A percentile compares a stretch with the other conserved stretches of the same genome.
phyloP scores from a whole-genome alignment of 2,888 invertebrate genomes.

The Dynastes tityus region DNA sequence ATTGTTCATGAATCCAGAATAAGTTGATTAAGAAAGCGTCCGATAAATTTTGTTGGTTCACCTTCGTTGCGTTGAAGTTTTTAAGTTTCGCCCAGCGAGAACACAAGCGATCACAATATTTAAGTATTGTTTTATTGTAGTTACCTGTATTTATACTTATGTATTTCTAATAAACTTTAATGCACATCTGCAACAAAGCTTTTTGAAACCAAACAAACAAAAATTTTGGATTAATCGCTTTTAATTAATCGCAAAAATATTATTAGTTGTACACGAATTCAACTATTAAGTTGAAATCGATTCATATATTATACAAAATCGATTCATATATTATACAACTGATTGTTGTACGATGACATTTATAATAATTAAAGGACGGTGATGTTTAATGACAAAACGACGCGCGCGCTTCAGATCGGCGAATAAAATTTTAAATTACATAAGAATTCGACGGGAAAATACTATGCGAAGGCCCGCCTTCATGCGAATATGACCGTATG shows the following conservation, averaged over 20 bases:
- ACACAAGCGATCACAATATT: too few relatives aligned
- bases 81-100: too few relatives aligned
- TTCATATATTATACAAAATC: not conserved
- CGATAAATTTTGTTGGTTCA: too few relatives aligned
- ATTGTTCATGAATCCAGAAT: too few relatives aligned
- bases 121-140: too few relatives aligned
- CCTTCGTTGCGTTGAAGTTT: too few relatives aligned
- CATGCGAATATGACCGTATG: conserved; percentile 52
- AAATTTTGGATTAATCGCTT: not conserved
- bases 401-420: conserved; percentile 1
- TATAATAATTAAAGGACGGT: not conserved
- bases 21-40: too few relatives aligned
- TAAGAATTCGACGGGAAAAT: conserved; percentile 40
- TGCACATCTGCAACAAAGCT: too few relatives aligned
- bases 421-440: conserved; percentile 28
- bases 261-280: not conserved
- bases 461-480: conserved; percentile 48
- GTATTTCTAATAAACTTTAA: too few relatives aligned
- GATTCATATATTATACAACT: not conserved
- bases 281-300: not conserved
- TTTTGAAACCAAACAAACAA: too few relatives aligned
- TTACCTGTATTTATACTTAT: too few relatives aligned
- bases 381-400: conserved; percentile 12
- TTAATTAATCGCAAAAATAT: not conserved
- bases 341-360: conserved; percentile 12